Evolutionary conservation across 2,888 invertebrate genomes (phyloP), one percentile per base, ranked within the genome.

Genomic region (Cheilosia impressa): DNA sequence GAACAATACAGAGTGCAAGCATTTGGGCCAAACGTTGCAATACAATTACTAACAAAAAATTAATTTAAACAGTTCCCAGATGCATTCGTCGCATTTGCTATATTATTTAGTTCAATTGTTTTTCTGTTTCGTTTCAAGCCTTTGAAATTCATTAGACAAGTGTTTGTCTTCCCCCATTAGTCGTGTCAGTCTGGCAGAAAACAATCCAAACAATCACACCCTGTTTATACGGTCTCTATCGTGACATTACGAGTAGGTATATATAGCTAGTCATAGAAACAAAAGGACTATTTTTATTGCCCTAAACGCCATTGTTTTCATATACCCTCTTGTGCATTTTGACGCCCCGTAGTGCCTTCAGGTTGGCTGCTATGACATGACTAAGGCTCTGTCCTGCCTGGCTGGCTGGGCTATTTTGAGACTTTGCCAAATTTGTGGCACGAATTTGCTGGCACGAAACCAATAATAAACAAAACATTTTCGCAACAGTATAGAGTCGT

Each of bases 381-480:
- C 15, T 22, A 15, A 62, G 71, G 62, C 71, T 72, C 57, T 63
- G 19, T 62, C 22, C 65, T 75, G 75, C 47, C 58, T 73, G 62
- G 58, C 53, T 84, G 58, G 58, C 31, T 79, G 31, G 52, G 62
- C 52, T 72, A 27, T 75, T 75, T 84, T 80, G 81, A 85, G 68
- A 22, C 77, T 63, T 72, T 85, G 85, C 85, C 85, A 85, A 85
- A 85, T 77, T 81, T 72, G 71, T 85, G 62, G 76, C 72, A 85
- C 81, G 85, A 85, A 55, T 72, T 77, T 72, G 76, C 45, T 85
- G 85, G 85, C 85, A 85, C 85, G 76, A 77, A 85, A 85, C 81
- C 85, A 85, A 85, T 81, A 85, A 77, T 72, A 81, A 85, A 81
- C 76, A 85, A 76, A 76, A 76, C 81, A 81, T 76, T 85, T 77